Evolutionary conservation across 2,888 invertebrate genomes (phyloP).

Genomic region (Eupithecia abbreviata): DNA sequence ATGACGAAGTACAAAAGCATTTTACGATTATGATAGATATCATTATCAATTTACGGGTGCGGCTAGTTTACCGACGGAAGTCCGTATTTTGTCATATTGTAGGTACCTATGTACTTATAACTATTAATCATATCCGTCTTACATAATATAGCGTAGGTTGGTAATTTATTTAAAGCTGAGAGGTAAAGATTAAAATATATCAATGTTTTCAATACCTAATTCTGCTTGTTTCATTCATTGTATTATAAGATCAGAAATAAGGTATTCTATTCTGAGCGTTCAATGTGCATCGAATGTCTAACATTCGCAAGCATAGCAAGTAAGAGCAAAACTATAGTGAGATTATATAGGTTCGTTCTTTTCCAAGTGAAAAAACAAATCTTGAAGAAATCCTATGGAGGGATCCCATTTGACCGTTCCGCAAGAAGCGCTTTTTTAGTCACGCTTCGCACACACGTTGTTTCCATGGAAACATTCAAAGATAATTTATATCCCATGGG

Average conservation of each 20-base stretch:
- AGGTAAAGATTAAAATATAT: background rate
- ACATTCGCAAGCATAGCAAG: background rate
- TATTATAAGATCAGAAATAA: background rate
- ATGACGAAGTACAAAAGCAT: slow-evolving; percentile 59
- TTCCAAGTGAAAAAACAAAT: too few species aligned
- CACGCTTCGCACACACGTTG: background rate
- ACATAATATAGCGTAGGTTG: background rate
- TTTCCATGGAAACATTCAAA: too few species aligned
- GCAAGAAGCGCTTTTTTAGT: background rate
- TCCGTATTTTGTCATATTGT: background rate
- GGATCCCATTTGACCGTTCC: background rate
- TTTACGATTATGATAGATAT: slow-evolving; percentile 44
- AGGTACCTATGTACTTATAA: background rate
- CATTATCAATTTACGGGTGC: slow-evolving; percentile 58
- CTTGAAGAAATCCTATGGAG: background rate
- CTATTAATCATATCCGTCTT: background rate
- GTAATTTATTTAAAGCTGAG: background rate
- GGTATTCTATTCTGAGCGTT: background rate
- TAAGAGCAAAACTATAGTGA: background rate
- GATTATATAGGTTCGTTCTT: background rate
- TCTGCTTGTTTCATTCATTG: background rate
- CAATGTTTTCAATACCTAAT: background rate
- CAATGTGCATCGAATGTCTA: background rate
- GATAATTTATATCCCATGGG: too few species aligned
- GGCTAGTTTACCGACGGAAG: slow-evolving; percentile 39